Conservation (phyloP, 2,797 vertebrate genomes). For the Mareca strepera region DNA sequence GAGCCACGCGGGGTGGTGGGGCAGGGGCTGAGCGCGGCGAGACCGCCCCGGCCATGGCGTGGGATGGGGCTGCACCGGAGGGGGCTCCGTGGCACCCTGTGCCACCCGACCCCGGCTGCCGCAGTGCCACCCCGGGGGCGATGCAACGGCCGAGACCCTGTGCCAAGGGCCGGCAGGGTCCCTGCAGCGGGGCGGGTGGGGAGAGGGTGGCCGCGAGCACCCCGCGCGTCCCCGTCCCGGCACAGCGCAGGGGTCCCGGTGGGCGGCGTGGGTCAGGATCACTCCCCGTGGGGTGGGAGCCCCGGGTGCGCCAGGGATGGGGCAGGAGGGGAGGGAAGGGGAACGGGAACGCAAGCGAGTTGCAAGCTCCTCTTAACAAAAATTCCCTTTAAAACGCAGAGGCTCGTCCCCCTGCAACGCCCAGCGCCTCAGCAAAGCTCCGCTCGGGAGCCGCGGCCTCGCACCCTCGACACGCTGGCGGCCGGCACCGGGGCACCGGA, state of each 20-base stretch:
- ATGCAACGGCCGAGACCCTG: neutral
- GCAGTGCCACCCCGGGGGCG: neutral
- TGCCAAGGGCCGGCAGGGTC: neutral
- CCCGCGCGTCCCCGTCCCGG: neutral
- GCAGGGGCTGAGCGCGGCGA: neutral
- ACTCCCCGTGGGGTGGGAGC: neutral
- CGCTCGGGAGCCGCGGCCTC: neutral
- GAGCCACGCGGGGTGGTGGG: slow-evolving; percentile 41
- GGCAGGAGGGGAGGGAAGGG: neutral
- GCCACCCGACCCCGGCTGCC: neutral
- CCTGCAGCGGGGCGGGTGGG: neutral
- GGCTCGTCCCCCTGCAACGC: slow-evolving; percentile 15
- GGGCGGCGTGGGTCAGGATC: neutral
- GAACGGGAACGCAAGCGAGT: neutral
- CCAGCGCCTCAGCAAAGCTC: slow-evolving; percentile 17
- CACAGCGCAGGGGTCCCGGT: neutral
- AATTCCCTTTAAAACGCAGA: slow-evolving; percentile 63
- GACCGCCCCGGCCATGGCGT: neutral
- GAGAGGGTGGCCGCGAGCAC: neutral
- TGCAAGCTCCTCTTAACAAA: slow-evolving; percentile 55
- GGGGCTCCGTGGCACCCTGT: neutral
- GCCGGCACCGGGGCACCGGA: neutral
- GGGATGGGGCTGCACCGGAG: neutral
- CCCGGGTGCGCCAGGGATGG: neutral
- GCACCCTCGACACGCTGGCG: neutral